Evolutionary conservation across 2,797 vertebrate species (phyloP), one percentile per base, ranked within the genome.

Genomic region (Parambassis ranga): DNA sequence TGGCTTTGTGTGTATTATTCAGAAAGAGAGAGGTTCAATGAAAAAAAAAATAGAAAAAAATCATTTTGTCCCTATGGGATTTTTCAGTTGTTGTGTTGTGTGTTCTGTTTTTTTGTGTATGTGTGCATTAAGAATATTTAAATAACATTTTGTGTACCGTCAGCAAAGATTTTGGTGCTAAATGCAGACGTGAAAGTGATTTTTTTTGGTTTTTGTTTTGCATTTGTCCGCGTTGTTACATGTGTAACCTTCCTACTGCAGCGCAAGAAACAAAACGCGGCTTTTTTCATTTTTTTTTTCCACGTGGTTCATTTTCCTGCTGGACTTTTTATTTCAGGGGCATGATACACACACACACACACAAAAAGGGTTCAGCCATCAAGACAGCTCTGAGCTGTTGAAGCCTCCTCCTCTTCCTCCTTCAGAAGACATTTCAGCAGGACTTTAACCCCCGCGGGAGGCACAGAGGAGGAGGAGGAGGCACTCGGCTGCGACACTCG

Each of bases 51-150:
- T 39, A 26, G 37, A 60, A 36, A 44, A 38, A 50, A 35, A 67
- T 91, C 7, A 90, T 91, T 93, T 96, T 93, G 94, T 98, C 95
- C 95, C 95, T 27, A 93, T 90, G 89, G 90, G 88, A 91, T 85
- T 85, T 78, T 75, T 83, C 46, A 64, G 49, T 72, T 71, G 59
- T 84, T 38, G 31, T 59, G 33, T 48, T 62, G 53, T 79, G 75
- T 74, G 71, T 87, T 65, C 24, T 90, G 88, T 90, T 89, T 89
- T 87, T 56, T n/a, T n/a, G n/a, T n/a, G n/a, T 85, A 64, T 50
- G 65, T 88, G 79, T 77, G 70, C 77, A 85, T 75, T 71, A 75
- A 77, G 55, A 74, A 77, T 84, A 75, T 92, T 92, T 88, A 91
- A 92, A 83, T 75, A 80, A 79, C 57, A 50, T 77, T 61, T 60